Evolutionary conservation across 2,113 vertebrate species (phyloP).

Genomic region (Addax nasomaculatus): DNA sequence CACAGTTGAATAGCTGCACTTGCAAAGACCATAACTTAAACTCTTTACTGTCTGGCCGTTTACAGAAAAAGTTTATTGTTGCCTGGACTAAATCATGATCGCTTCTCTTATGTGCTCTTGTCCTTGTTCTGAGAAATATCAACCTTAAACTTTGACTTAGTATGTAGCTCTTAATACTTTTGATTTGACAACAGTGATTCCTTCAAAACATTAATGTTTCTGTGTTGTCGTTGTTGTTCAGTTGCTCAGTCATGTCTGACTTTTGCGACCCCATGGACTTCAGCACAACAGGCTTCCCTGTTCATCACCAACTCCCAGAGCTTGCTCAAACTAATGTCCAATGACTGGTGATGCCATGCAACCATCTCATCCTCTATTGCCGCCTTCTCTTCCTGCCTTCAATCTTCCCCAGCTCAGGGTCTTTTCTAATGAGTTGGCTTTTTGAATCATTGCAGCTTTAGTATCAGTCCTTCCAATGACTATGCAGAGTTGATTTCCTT

Average conservation of each 20-base stretch:
- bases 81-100: neutral
- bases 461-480: neutral
- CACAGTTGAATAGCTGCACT: neutral
- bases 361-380: neutral
- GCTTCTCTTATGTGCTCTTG: neutral
- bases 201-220: neutral
- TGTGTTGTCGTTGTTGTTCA: neutral
- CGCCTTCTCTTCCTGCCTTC: neutral
- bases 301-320: accelerated
- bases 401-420: neutral
- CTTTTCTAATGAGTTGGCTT: neutral
- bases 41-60: neutral
- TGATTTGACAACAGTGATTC: neutral
- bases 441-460: neutral
- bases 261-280: accelerated
- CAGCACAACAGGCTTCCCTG: neutral
- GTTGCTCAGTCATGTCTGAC: neutral
- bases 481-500: neutral
- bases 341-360: accelerated
- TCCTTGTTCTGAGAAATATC: neutral
- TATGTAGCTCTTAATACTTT: neutral
- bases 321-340: neutral
- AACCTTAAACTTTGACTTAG: neutral
- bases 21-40: neutral
- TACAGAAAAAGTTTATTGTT: neutral